These are phyloP conservation scores for Mus pahari DNA, from an alignment of 2,113 vertebrate genomes.

Conservation along the genomic window DNA sequence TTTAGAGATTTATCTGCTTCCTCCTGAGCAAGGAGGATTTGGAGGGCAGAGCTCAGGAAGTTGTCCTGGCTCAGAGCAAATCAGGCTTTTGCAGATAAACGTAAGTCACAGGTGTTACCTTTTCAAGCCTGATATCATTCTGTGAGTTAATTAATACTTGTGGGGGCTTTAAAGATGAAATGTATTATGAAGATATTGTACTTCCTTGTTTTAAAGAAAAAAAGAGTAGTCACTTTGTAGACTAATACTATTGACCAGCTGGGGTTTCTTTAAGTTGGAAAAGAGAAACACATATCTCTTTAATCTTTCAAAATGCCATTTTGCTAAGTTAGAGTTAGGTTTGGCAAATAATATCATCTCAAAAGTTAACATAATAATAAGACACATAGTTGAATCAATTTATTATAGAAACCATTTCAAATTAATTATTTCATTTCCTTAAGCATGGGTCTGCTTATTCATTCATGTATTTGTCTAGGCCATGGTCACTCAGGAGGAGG, in stretches of 20 bases:
- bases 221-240: conserved; percentile 2
- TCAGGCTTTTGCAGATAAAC: conserved; percentile 80
- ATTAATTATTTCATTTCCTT: background rate
- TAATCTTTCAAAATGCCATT: conserved; percentile 41
- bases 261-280: conserved; percentile 16
- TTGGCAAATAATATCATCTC: conserved; percentile 18
- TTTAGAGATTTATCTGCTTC: conserved; percentile 71
- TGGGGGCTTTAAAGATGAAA: conserved; percentile 68
- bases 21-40: conserved; percentile 71
- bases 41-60: conserved; percentile 51
- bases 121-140: conserved; percentile 75
- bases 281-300: background rate
- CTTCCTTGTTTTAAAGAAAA: conserved; percentile 70
- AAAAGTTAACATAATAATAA: background rate
- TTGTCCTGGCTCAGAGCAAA: conserved; percentile 74
- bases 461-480: background rate
- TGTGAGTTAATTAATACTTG: conserved; percentile 78
- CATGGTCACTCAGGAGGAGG: background rate
- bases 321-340: conserved; percentile 19
- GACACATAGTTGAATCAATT: background rate
- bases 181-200: conserved; percentile 9
- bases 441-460: background rate
- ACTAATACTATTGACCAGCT: conserved; percentile 53
- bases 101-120: conserved; percentile 75
- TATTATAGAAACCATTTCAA: background rate